phyloP scores from a whole-genome alignment of 2,113 vertebrate genomes.

The Prochilodus magdalenae region DNA sequence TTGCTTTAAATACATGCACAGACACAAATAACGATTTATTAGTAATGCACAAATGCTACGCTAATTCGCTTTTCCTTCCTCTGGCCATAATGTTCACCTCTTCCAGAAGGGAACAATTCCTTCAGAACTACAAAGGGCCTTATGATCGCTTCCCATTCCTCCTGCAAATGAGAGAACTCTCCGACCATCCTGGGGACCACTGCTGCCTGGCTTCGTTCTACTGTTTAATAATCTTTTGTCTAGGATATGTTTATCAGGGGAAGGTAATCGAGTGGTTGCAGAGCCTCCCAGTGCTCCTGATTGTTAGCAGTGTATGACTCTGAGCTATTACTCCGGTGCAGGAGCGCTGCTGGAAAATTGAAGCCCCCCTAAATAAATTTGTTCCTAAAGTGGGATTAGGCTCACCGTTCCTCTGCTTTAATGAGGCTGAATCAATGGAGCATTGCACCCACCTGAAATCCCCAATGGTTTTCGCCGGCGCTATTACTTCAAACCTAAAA shows the following conservation, averaged over 20 bases:
- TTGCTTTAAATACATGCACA: not conserved
- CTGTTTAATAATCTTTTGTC: conserved; percentile 24
- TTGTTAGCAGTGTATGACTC: conserved; percentile 47
- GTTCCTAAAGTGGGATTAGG: conserved; percentile 64
- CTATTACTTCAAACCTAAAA: conserved; percentile 61
- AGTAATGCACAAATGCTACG: conserved; percentile 18
- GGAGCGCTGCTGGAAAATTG: conserved; percentile 57
- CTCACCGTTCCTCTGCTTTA: conserved; percentile 59
- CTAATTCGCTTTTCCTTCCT: conserved; percentile 29
- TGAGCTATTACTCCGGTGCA: conserved; percentile 41
- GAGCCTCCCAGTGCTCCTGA: conserved; percentile 32
- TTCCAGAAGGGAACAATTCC: conserved; percentile 28
- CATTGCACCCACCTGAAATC: conserved; percentile 59
- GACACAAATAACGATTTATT: not conserved
- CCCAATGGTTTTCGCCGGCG: conserved; percentile 50
- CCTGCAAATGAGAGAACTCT: not conserved
- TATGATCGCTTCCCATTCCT: conserved; percentile 27
- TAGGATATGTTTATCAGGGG: conserved; percentile 20
- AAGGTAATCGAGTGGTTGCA: conserved; percentile 41
- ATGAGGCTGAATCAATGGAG: conserved; percentile 64
- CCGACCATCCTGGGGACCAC: not conserved
- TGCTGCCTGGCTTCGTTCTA: conserved; percentile 6
- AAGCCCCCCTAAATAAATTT: conserved; percentile 60
- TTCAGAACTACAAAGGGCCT: not conserved
- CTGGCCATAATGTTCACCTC: conserved; percentile 4